These are phyloP conservation scores for Sarcophaga rosellei DNA, from an alignment of 2,888 invertebrate genomes.

Conservation along the genomic window DNA sequence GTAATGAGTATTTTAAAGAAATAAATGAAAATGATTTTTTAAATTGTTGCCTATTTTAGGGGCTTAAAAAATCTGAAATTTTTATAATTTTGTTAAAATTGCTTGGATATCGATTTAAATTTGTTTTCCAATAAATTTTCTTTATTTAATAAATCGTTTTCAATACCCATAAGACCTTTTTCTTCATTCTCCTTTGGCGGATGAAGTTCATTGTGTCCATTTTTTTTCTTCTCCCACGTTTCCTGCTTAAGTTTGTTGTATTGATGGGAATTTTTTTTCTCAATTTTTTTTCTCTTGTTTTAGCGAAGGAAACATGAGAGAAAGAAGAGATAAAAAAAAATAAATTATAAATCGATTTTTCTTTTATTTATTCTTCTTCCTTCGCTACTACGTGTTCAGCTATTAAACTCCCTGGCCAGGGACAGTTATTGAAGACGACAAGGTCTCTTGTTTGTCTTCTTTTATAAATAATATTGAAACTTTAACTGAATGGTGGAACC, in stretches of 20 bases:
- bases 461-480: constrained; percentile 53
- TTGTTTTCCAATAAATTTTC: constrained; percentile 3
- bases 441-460: not conserved
- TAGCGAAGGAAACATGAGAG: not conserved
- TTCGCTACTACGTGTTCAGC: constrained; percentile 33
- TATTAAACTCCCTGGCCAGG: constrained; percentile 44
- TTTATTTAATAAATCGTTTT: constrained; percentile 61
- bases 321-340: constrained; percentile 39
- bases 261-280: not conserved
- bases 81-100: not conserved
- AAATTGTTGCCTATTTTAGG: not conserved
- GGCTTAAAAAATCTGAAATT: not conserved
- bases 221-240: constrained; percentile 1
- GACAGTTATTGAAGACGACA: not conserved
- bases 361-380: constrained; percentile 50
- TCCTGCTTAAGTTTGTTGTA: not conserved
- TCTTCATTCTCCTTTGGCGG: constrained; percentile 23
- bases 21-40: not conserved
- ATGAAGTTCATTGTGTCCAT: constrained; percentile 40
- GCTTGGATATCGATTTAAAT: not conserved
- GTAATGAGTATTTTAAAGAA: not conserved
- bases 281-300: not conserved
- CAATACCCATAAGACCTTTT: constrained; percentile 14
- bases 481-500: constrained; percentile 20
- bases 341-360: constrained; percentile 68